Evolutionary conservation across 92 coral and sea anemone genomes (phyloP), one percentile per base, ranked within the genome.

Genomic region (Zoanthus solanderi): DNA sequence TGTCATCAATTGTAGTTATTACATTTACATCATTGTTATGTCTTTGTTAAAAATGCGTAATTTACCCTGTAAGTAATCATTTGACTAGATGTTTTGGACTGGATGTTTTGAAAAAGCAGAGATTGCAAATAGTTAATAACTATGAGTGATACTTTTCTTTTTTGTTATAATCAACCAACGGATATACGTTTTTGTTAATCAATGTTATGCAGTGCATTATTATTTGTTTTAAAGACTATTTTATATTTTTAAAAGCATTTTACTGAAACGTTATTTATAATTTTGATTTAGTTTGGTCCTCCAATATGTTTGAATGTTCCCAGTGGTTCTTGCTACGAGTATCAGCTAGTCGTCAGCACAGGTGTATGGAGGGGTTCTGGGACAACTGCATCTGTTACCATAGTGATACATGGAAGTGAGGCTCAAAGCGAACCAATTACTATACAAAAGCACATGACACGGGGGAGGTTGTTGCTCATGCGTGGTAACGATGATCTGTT

Each of bases 291-390:
- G 98, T 89, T n/a, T 71, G 98, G 98, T 46, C 96, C 98, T 6
- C 90, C 92, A 2, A 85, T 93, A 72, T 42, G 75, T 57, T 34
- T 95, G 17, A 63, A 78, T 28, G 14, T 76, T 9, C 9, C 56
- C 50, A 75, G 73, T 0, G 88, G 85, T 6, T 53, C 68, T 34
- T 76, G 78, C 71, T 87, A 53, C 47, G 90, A 87, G 68, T 95
- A 95, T 88, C 90, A 91, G 14, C 60, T 95, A 73, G 86, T 89
- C 23, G 86, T 95, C 32, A 68, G 53, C 9, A 95, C 98, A 4
- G 98, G 98, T 0, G 94, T 93, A 12, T 95, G 98, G 98, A 91
- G 85, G 45, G 85, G 87, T 11, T 93, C 90, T 78, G 98, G 98
- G 32, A 95, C 98, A 23, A 94, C 95, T 31, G 93, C 96, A 44